Evolutionary conservation across 2,888 invertebrate genomes (phyloP).

Genomic region (Polyommatus iphigenia): DNA sequence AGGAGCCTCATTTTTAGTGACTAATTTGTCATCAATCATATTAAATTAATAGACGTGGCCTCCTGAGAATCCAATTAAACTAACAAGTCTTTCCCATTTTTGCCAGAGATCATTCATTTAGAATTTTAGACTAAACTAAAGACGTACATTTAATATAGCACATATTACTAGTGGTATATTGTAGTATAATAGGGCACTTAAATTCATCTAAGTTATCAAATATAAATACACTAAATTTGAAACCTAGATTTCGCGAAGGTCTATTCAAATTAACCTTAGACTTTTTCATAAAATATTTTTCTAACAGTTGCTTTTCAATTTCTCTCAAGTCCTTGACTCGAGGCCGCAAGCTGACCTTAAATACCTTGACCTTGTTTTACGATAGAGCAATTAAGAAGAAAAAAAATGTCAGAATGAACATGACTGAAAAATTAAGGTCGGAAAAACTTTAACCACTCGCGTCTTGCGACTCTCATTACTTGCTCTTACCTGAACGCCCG

Average conservation of each 20-base stretch:
- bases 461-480: neutral
- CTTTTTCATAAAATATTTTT: neutral
- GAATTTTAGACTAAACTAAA: no score
- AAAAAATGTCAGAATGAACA: neutral
- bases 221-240: neutral
- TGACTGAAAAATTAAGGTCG: conserved; percentile 4
- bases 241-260: neutral
- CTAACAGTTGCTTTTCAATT: conserved; percentile 3
- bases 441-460: neutral
- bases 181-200: neutral
- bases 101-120: no score
- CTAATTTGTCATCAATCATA: no score
- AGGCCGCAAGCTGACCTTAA: neutral
- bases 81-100: no score
- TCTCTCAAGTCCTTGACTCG: neutral
- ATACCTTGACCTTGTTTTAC: neutral
- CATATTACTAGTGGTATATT: no score
- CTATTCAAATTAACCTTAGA: neutral
- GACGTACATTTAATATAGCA: no score
- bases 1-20: no score
- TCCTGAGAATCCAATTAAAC: no score
- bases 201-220: neutral
- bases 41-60: no score
- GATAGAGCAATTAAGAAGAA: conserved; percentile 7
- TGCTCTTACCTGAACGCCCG: conserved; percentile 2